Evolutionary conservation across 2,797 vertebrate species (phyloP).

Genomic region (Peromyscus aztecus): DNA sequence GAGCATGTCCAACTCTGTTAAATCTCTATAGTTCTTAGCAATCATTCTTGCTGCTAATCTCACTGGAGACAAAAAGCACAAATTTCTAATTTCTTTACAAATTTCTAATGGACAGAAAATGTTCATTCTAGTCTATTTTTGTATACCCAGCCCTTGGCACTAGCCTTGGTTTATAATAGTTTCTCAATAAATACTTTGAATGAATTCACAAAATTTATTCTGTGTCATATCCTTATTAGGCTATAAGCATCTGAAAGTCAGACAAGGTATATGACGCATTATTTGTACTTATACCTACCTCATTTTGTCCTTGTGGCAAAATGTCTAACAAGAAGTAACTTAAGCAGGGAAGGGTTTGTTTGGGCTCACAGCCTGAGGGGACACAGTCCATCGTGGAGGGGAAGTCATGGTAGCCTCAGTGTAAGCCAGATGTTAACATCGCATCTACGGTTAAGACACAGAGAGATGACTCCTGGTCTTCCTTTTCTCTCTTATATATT

Average conservation of each 20-base stretch:
- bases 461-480: not conserved
- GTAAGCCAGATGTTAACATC: not conserved
- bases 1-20: not conserved
- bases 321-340: not conserved
- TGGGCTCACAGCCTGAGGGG: not conserved
- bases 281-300: not conserved
- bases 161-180: not conserved
- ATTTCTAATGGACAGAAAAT: slow-evolving; percentile 18
- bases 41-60: slow-evolving; percentile 19
- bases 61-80: not conserved
- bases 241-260: not conserved
- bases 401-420: not conserved
- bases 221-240: not conserved
- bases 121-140: not conserved
- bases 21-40: not conserved
- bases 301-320: not conserved
- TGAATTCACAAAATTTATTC: not conserved
- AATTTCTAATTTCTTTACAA: not conserved
- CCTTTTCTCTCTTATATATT: not conserved
- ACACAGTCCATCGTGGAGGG: not conserved
- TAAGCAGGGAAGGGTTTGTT: not conserved
- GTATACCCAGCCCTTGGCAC: not conserved
- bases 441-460: not conserved
- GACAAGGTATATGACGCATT: not conserved
- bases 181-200: slow-evolving; percentile 41